These are phyloP conservation scores for Dufourea novaeangliae DNA, from an alignment of 1,140 invertebrate genomes.

Conservation along the genomic window DNA sequence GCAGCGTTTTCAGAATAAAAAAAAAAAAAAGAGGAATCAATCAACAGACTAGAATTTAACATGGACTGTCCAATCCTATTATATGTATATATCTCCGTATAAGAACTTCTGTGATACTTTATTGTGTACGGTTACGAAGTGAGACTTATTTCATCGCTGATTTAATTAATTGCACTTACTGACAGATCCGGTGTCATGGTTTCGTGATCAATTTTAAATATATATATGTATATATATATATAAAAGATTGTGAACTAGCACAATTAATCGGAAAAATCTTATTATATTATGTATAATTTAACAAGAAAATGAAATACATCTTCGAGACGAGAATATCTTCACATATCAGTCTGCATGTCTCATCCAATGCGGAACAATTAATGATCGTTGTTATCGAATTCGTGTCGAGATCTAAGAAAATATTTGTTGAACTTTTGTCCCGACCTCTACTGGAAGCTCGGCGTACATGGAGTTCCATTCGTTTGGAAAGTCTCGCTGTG, in stretches of 20 bases:
- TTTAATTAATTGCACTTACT: constrained; percentile 27
- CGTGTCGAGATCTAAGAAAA: constrained; percentile 57
- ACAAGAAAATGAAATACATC: neutral
- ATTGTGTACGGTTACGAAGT: neutral
- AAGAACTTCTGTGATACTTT: neutral
- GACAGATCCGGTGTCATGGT: neutral
- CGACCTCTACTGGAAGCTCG: constrained; percentile 76
- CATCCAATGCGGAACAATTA: neutral
- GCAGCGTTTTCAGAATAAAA: neutral
- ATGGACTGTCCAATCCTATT: constrained; percentile 6
- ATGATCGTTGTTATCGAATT: neutral
- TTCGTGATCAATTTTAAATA: neutral
- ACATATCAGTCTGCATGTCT: constrained; percentile 1
- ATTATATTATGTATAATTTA: neutral
- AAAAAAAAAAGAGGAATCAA: neutral
- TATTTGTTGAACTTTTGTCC: constrained; percentile 72
- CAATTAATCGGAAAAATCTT: neutral
- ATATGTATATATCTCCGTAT: neutral
- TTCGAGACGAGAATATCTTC: constrained; percentile 8
- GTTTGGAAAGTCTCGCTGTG: constrained; percentile 83
- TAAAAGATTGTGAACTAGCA: constrained; percentile 1
- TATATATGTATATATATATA: constrained; percentile 2
- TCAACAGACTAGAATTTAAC: constrained; percentile 32
- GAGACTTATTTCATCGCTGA: neutral
- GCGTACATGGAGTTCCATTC: constrained; percentile 80